phyloP scores from a whole-genome alignment of 2,113 vertebrate genomes.

The Sprattus sprattus region DNA sequence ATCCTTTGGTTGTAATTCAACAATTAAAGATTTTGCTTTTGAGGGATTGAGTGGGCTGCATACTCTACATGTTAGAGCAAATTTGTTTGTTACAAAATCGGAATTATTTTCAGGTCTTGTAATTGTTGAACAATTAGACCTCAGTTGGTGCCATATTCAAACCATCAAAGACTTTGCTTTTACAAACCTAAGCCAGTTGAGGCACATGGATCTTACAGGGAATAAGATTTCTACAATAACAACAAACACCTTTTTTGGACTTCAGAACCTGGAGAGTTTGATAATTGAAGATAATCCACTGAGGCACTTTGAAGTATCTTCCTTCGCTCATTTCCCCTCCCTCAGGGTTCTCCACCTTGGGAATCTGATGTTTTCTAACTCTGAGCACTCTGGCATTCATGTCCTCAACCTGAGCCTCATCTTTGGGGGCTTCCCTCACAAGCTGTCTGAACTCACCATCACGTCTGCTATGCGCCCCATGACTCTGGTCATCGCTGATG shows the following conservation, averaged over 20 bases:
- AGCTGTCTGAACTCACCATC: constrained; percentile 24
- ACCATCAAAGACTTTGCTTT: constrained; percentile 36
- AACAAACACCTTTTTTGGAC: constrained; percentile 17
- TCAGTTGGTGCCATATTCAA: background rate
- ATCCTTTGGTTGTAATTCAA: background rate
- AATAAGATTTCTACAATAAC: constrained; percentile 27
- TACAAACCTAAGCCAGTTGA: background rate
- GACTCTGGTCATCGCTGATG: constrained; percentile 14
- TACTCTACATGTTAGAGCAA: background rate
- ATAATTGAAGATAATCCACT: background rate
- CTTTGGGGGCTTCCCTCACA: constrained; percentile 21
- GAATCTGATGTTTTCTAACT: background rate
- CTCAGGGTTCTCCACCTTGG: constrained; percentile 10
- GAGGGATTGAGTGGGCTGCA: background rate
- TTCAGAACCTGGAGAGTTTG: constrained; percentile 25
- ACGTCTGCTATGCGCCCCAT: constrained; percentile 30
- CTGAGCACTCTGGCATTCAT: constrained; percentile 5
- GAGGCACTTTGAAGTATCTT: background rate
- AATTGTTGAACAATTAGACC: background rate
- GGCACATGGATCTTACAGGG: background rate
- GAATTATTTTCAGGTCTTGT: background rate
- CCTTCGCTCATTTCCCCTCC: constrained; percentile 26
- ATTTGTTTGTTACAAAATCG: background rate
- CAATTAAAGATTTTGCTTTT: background rate
- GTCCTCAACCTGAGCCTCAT: constrained; percentile 25